Conservation (phyloP, 2,888 invertebrate species). For the Leucophenga montana region DNA sequence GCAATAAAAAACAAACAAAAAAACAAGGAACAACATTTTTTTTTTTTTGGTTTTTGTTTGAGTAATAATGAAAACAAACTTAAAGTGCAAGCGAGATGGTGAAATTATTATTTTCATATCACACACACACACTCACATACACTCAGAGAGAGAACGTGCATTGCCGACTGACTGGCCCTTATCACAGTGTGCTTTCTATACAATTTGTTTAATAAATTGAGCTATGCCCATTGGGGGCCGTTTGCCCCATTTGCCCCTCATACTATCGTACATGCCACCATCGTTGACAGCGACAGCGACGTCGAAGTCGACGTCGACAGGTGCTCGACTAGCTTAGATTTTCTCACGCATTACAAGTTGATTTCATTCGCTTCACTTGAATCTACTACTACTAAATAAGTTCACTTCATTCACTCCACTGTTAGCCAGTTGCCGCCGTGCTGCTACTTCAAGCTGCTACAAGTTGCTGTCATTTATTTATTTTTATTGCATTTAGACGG, state of each 20-base stretch:
- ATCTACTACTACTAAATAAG: background rate
- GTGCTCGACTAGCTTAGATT: constrained; percentile 48
- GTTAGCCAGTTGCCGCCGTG: background rate
- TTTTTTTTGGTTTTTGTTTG: too few species aligned
- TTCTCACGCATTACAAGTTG: constrained; percentile 56
- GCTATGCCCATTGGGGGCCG: background rate
- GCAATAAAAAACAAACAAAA: constrained; percentile 3
- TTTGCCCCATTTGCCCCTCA: too few species aligned
- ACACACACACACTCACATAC: too few species aligned
- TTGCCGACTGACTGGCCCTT: too few species aligned
- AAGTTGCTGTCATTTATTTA: constrained; percentile 51
- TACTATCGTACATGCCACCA: too few species aligned
- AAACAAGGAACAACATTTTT: too few species aligned
- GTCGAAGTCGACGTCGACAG: constrained; percentile 41
- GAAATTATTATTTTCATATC: too few species aligned
- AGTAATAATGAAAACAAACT: background rate
- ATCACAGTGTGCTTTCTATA: background rate
- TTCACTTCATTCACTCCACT: background rate
- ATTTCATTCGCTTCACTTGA: constrained; percentile 1
- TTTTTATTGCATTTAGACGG: constrained; percentile 68
- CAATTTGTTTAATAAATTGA: constrained; percentile 21
- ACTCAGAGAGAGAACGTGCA: too few species aligned
- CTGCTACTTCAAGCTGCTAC: background rate
- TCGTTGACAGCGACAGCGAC: too few species aligned
- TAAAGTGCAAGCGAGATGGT: background rate